Evolutionary conservation across 2,888 invertebrate genomes (phyloP).

Genomic region (Psylliodes chrysocephalus): DNA sequence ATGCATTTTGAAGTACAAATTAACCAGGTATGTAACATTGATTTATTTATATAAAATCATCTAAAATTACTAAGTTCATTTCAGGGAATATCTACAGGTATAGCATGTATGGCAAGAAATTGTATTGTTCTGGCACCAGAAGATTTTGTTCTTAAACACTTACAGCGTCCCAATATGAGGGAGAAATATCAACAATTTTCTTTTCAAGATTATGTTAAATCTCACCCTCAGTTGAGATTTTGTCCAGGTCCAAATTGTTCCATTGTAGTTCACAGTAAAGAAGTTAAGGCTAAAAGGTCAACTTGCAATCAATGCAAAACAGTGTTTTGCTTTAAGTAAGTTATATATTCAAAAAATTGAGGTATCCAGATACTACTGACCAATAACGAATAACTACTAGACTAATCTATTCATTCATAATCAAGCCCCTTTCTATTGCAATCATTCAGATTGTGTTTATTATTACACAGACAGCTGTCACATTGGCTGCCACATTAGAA

Average conservation of each 20-base stretch:
- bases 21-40: conserved; percentile 72
- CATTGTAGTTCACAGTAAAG: conserved; percentile 86
- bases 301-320: conserved; percentile 90
- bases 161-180: conserved; percentile 83
- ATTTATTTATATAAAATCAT: neutral
- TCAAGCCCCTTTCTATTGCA: no score
- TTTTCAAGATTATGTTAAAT: conserved; percentile 95
- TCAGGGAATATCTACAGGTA: conserved; percentile 79
- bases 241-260: conserved; percentile 97
- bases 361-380: no score
- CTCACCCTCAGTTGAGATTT: conserved; percentile 89
- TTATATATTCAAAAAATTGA: no score
- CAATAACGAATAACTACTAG: no score
- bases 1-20: conserved; percentile 97
- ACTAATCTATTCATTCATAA: no score
- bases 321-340: conserved; percentile 81
- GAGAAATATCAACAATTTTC: conserved; percentile 96
- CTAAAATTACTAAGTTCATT: conserved; percentile 16
- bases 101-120: conserved; percentile 96
- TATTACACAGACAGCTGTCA: no score
- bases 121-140: conserved; percentile 96
- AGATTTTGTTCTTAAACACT: conserved; percentile 90
- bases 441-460: no score
- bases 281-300: conserved; percentile 84
- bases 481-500: no score